Conservation (phyloP, 2,797 vertebrate species). For the Pachyuromys duprasi region DNA sequence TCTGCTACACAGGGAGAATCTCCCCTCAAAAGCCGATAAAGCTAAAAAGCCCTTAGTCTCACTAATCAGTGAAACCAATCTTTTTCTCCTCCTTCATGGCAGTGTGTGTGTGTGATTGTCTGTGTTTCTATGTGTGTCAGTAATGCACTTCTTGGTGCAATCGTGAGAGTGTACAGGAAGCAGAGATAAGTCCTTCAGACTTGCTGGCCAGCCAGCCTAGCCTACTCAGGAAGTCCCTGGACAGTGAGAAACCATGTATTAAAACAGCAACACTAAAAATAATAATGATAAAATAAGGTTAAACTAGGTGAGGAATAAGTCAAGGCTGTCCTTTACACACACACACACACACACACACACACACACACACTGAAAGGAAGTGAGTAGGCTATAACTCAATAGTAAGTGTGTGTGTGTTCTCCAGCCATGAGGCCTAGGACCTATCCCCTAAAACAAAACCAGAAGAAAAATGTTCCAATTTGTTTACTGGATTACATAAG, state of each 20-base stretch:
- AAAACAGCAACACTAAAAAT: neutral
- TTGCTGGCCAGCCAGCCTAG: neutral
- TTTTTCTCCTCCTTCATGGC: neutral
- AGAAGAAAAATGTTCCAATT: neutral
- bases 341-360: too few relatives aligned
- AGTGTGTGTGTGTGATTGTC: too few relatives aligned
- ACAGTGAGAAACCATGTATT: neutral
- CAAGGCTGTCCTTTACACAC: neutral
- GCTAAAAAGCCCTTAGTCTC: neutral
- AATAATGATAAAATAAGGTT: neutral
- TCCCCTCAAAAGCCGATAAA: neutral
- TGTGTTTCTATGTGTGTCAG: too few relatives aligned
- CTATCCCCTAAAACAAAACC: neutral
- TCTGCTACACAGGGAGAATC: neutral
- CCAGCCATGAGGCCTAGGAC: neutral
- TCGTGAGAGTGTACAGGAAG: neutral
- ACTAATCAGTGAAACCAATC: neutral
- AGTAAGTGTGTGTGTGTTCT: neutral
- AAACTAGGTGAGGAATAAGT: neutral
- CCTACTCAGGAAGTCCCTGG: neutral
- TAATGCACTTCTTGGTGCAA: neutral
- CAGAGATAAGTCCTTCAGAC: neutral
- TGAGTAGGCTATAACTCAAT: neutral
- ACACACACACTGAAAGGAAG: neutral
- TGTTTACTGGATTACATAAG: neutral